Evolutionary conservation across 2,888 invertebrate species (phyloP).

Genomic region (Rhimphoctona megacephalus): DNA sequence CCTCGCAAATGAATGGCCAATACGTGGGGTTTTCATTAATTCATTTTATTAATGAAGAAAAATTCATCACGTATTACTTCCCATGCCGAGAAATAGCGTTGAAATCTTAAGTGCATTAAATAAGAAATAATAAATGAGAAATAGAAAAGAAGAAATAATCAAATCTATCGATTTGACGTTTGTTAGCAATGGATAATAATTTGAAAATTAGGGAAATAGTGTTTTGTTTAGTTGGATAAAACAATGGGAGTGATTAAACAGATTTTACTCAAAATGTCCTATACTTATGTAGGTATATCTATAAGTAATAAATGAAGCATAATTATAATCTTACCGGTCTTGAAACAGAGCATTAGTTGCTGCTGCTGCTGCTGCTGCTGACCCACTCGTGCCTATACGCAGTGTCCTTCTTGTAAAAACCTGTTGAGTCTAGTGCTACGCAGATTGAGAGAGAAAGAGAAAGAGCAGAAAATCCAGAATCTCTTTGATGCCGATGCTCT

Average conservation of each 20-base stretch:
- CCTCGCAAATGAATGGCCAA: not conserved
- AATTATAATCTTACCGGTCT: constrained; percentile 35
- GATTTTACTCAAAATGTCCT: constrained; percentile 2
- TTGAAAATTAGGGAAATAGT: not conserved
- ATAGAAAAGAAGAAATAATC: not conserved
- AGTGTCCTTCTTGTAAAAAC: constrained; percentile 60
- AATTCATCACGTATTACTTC: not conserved
- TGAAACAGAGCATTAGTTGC: constrained; percentile 56
- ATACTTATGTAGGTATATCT: constrained; percentile 15
- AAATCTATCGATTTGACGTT: not conserved
- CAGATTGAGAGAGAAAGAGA: constrained; percentile 17
- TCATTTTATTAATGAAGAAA: not conserved
- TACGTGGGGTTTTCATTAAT: not conserved
- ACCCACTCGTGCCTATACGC: constrained; percentile 60
- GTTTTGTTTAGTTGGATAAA: not conserved
- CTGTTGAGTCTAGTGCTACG: constrained; percentile 42
- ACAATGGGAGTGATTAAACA: not conserved
- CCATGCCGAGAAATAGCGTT: not conserved
- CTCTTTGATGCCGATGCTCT: constrained; percentile 29
- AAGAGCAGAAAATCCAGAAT: constrained; percentile 27
- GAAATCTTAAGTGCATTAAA: not conserved
- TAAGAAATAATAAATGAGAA: not conserved
- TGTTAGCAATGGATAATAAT: not conserved
- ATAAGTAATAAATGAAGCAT: constrained; percentile 15
- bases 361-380: constrained; percentile 56